Conservation (phyloP, 1,140 invertebrate genomes). For the Achatina immaculata region DNA sequence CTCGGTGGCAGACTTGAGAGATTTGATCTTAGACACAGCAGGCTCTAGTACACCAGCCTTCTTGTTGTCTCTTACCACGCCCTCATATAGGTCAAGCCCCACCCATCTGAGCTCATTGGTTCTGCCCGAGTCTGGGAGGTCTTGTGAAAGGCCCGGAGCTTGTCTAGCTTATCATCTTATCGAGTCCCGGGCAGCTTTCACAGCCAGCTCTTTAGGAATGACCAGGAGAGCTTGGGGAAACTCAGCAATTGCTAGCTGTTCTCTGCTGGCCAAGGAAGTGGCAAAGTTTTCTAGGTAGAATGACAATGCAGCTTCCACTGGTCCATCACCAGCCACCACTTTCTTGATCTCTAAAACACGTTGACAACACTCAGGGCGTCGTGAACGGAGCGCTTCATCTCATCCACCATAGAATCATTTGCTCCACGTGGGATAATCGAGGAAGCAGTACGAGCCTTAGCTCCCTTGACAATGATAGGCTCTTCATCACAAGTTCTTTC, state of each 20-base stretch:
- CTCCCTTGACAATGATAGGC: conserved; percentile 94
- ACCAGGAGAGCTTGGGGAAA: conserved; percentile 97
- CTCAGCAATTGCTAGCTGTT: conserved; percentile 98
- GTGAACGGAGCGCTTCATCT: conserved; percentile 99
- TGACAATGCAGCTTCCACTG: conserved; percentile 97
- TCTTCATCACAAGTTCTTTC: conserved; percentile 98
- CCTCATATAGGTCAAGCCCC: conserved; percentile 91
- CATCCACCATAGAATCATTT: conserved; percentile 98
- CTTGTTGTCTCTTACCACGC: conserved; percentile 92
- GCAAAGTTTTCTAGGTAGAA: conserved; percentile 99
- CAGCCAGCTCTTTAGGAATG: conserved; percentile 97
- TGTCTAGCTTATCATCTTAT: conserved; percentile 98
- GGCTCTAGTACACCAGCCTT: conserved; percentile 97
- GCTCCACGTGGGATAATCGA: conserved; percentile 97
- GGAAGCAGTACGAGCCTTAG: conserved; percentile 90
- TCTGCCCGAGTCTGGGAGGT: conserved; percentile 95
- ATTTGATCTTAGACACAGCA: conserved; percentile 97
- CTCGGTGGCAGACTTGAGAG: conserved; percentile 99
- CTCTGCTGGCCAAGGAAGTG: conserved; percentile 96
- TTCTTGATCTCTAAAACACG: conserved; percentile 90
- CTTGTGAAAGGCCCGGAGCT: conserved; percentile 97
- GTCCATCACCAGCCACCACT: conserved; percentile 96
- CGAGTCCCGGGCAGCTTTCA: conserved; percentile 98
- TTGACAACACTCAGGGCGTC: conserved; percentile 98
- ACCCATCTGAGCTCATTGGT: conserved; percentile 90